Evolutionary conservation across 2,797 vertebrate genomes (phyloP).

Genomic region (Aselliscus stoliczkanus): DNA sequence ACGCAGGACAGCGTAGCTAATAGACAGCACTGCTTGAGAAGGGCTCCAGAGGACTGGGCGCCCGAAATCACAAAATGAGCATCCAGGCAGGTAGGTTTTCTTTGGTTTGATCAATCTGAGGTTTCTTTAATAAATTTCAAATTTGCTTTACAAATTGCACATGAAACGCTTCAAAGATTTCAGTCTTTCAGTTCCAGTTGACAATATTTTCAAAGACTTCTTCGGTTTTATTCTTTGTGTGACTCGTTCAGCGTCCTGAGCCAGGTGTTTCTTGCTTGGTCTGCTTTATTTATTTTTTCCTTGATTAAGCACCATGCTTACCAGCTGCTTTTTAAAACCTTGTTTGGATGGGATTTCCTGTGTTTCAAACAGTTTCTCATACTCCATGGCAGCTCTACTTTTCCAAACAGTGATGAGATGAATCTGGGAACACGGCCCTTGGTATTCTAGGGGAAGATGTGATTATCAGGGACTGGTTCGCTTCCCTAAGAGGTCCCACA

Average conservation of each 20-base stretch:
- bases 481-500: background rate
- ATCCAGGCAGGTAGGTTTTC: background rate
- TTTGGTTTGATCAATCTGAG: background rate
- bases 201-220: background rate
- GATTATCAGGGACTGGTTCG: background rate
- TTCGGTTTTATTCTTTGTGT: background rate
- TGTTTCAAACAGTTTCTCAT: slow-evolving; percentile 28
- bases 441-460: background rate
- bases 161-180: background rate
- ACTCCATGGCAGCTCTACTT: background rate
- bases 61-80: background rate
- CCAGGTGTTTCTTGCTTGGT: background rate
- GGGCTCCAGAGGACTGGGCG: background rate
- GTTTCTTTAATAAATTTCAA: background rate
- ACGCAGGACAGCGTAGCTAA: background rate
- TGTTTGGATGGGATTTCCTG: slow-evolving; percentile 28
- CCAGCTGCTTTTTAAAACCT: background rate
- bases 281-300: background rate
- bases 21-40: background rate
- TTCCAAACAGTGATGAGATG: background rate
- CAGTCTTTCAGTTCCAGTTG: slow-evolving; percentile 23
- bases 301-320: background rate
- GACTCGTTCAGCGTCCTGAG: background rate
- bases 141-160: background rate
- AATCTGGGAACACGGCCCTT: background rate